phyloP scores from a whole-genome alignment of 2,113 vertebrate genomes.

The Spea multiplicata region DNA sequence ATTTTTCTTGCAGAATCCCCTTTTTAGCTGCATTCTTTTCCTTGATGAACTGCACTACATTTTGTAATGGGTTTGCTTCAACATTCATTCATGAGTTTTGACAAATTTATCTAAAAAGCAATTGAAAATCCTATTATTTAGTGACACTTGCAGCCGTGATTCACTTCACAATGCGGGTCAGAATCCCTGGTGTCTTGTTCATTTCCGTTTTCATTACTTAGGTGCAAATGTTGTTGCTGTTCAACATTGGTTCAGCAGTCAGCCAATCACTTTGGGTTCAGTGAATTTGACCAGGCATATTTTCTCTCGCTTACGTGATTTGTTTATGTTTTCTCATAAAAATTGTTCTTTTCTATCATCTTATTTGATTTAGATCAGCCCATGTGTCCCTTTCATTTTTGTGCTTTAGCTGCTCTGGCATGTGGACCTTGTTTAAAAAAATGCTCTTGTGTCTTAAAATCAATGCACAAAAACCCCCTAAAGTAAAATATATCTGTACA shows the following conservation, averaged over 20 bases:
- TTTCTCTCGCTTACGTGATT: constrained; percentile 7
- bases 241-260: constrained; percentile 34
- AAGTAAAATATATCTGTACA: too few species aligned
- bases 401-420: too few species aligned
- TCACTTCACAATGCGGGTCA: constrained; percentile 33
- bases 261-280: constrained; percentile 44
- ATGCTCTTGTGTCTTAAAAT: too few species aligned
- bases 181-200: constrained; percentile 42
- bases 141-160: constrained; percentile 42
- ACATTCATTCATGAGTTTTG: constrained; percentile 30
- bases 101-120: constrained; percentile 39
- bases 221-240: constrained; percentile 41
- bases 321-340: constrained; percentile 29
- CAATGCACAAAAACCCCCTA: too few species aligned
- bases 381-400: constrained; percentile 2
- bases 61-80: constrained; percentile 21
- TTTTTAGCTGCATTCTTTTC: constrained; percentile 20
- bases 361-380: constrained; percentile 42
- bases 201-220: constrained; percentile 47
- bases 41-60: constrained; percentile 21
- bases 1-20: too few species aligned
- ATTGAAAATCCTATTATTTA: constrained; percentile 48
- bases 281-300: constrained; percentile 35
- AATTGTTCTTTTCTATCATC: constrained; percentile 10
- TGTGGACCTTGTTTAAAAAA: too few species aligned